Evolutionary conservation across 2,888 invertebrate species (phyloP), one percentile per base, ranked within the genome.

Genomic region (Amblyteles armatorius): DNA sequence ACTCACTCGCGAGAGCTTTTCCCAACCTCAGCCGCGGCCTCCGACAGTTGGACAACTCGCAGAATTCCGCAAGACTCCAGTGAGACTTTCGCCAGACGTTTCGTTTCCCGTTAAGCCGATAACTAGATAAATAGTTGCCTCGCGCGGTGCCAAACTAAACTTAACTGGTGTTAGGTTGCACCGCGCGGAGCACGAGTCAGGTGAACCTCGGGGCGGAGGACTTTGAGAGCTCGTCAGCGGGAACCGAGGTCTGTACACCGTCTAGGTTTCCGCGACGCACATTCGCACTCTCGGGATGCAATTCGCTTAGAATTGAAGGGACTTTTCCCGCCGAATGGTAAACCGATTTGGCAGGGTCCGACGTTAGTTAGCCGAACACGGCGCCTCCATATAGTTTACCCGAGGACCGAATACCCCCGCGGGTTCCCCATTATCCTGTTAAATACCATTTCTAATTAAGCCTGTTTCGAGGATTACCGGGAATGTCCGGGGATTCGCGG

Each of bases 311-410:
- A 91, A 92, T 91, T 90, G 90, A 90, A 72, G 87, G 88, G 88
- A 93, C 91, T 91, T 92, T 91, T 91, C 65, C 63, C 89, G 89
- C 71, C 87, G 85, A 88, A 89, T 90, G 91, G 87, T 94, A 93
- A 93, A 92, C 91, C 90, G 91, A 94, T 93, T 93, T 92, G 88
- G 90, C 88, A 67, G 71, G 72, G 76, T 68, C 76, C 4, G 90
- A 89, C 88, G 89, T 89, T 92, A 93, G 92, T 93, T 93, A 93
- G 90, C 88, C 87, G 89, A 90, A 93, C 93, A 93, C 88, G 91
- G 87, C 89, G 92, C 87, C 88, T 89, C 91, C 92, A 92, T 92
- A 91, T 89, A 74, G 65, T 71, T 52, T 48, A 29, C 33, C 40
- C 29, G 48, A 33, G 19, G 57, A 48, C 65, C 73, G 79, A 73